Base-by-base conservation (phyloP, 2,113 vertebrate genomes). In the Erinaceus europaeus region DNA sequence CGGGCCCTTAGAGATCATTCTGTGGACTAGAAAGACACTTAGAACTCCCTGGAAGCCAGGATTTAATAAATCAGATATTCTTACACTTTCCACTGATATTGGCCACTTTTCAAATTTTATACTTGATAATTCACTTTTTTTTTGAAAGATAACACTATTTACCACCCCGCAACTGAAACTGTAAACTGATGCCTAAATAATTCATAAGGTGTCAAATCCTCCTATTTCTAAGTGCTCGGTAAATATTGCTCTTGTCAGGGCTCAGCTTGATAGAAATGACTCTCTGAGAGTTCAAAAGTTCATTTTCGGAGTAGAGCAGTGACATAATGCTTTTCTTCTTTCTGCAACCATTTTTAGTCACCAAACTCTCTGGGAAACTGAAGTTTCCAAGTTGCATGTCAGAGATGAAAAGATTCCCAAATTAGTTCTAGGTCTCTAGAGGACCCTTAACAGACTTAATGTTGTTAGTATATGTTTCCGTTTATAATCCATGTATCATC, bases 341-440 rank as follows among this genome's bases (percentile, higher is more conserved):
- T 50, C 64, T 4, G 50, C 17, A 21, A 29, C 83, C 86, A 40
- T 40, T 78, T 84, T 91, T 88, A 90, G 67, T 90, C 8, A 13
- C 21, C 85, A 77, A 50, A 21, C 0, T 88, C 84, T 92, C 79
- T 68, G 7, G 32, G 90, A 93, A 95, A 81, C 55, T 23, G 78
- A 88, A 76, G 32, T 48, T 88, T 85, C 44, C 72, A 93, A 94
- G n/a, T 50, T 90, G 88, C 86, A 50, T 52, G 36, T 88, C 57
- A 94, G 17, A 42, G 91, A 85, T 84, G 55, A 91, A 92, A 94
- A 29, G 29, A 38, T 93, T 57, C 62, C 67, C 50, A 93, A 50
- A 2, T 53, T 12, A 85, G 61, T 71, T 61, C n/a, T 64, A 25
- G 1, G 13, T 46, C 69, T n/a, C 74, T n/a, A 62, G 68, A 84